Evolutionary conservation across 2,113 vertebrate species (phyloP), one percentile per base, ranked within the genome.

Genomic region (Tamias sibiricus): DNA sequence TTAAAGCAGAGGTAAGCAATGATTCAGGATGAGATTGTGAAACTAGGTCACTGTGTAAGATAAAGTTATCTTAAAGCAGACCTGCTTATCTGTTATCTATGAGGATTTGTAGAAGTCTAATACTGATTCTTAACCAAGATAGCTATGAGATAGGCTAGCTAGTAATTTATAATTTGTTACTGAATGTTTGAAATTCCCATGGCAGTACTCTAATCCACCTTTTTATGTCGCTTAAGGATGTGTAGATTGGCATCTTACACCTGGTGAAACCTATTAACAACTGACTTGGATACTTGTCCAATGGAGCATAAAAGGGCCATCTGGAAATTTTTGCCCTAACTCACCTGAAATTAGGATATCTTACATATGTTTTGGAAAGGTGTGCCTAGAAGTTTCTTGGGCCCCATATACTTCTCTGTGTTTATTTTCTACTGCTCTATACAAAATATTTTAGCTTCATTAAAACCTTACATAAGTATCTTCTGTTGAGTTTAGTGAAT

Each of bases 11-110:
- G 30, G 4, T 35, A 57, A 71, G 57, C 44, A 93, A 59, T 37
- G 26, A 89, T 91, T 89, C 32, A 81, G 59, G 66, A 84, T 81
- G 26, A 84, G 59, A 54, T 85, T 95, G 32, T 92, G 35, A 71
- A 91, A 92, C 47, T 84, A 42, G 54, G 24, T 49, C 37, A 89
- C 17, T 26, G 22, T 44, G 68, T 62, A 81, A 72, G 42, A 74
- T 91, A 93, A 81, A 64, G 17, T 79, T 80, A 66, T 87, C 79
- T 77, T 37, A 84, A 85, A 84, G 82, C 8, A 28, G 32, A 64
- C n/a, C 35, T 64, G 14, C 26, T 86, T 80, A 64, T 93, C 62
- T 93, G 17, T 82, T 92, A 82, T 87, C 62, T 87, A 4, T 62
- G 47, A 24, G 13, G 64, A 68, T 40, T 28, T 64, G 37, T 80